phyloP scores from a whole-genome alignment of 1,140 invertebrate genomes.

The Platyura marginata region DNA sequence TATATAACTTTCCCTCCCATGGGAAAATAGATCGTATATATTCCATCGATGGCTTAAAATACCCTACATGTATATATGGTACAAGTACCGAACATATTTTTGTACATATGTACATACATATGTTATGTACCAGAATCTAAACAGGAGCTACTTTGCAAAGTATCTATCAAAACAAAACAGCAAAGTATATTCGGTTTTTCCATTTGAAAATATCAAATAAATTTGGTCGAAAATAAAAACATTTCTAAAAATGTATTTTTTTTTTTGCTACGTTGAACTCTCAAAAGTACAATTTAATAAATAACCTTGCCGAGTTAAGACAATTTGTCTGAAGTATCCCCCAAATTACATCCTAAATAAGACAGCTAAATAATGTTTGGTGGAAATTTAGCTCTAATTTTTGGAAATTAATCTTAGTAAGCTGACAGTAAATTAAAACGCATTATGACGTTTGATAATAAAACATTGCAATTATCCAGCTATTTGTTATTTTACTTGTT shows the following conservation, averaged over 20 bases:
- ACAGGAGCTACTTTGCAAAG: too few species aligned
- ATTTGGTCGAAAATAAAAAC: neutral
- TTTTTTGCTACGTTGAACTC: too few species aligned
- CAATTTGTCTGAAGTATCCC: neutral
- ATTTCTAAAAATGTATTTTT: too few species aligned
- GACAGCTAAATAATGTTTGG: neutral
- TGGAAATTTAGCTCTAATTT: neutral
- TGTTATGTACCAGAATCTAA: too few species aligned
- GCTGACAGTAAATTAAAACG: neutral
- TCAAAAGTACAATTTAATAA: neutral
- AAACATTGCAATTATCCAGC: neutral
- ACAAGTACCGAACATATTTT: too few species aligned
- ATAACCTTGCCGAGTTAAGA: neutral
- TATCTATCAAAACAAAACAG: too few species aligned
- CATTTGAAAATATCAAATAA: neutral
- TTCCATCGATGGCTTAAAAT: neutral
- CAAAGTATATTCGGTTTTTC: too few species aligned
- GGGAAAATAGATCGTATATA: neutral
- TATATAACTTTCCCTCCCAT: neutral
- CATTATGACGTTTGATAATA: neutral
- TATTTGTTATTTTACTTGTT: neutral
- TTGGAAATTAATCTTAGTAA: neutral
- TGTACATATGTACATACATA: too few species aligned
- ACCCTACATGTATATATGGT: neutral
- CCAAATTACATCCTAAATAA: neutral